Conservation (phyloP, 2,797 vertebrate species). For the Manis crassicaudata region DNA sequence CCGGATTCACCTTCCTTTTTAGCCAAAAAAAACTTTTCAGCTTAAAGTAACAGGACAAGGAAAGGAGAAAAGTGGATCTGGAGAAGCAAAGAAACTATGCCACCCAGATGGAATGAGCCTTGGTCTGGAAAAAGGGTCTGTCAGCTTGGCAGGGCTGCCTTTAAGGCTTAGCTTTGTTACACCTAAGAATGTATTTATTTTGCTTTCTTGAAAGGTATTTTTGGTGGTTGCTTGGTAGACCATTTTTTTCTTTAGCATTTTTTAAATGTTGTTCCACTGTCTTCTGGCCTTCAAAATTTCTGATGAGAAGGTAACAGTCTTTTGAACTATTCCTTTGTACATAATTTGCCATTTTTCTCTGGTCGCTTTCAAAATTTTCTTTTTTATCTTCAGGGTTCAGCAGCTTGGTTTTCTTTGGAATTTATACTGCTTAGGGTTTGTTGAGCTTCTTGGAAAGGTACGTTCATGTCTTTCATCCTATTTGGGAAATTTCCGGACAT, state of each 20-base stretch:
- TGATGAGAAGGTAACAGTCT: not conserved
- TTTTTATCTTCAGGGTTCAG: slow-evolving; percentile 3
- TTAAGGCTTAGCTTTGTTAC: not conserved
- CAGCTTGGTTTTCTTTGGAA: not conserved
- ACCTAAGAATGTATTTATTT: not conserved
- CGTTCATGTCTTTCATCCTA: not conserved
- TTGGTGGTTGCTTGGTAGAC: not conserved
- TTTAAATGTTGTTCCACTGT: not conserved
- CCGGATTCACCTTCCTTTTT: not conserved
- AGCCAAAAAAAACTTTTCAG: not conserved
- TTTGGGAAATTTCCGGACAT: not conserved
- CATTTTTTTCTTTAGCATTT: not conserved
- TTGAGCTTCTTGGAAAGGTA: not conserved
- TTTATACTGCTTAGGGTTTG: not conserved
- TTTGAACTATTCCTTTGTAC: not conserved
- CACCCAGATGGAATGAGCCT: too few species aligned
- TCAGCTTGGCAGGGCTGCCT: not conserved
- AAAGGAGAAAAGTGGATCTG: not conserved
- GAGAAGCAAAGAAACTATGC: not conserved
- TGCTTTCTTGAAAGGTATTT: slow-evolving; percentile 3
- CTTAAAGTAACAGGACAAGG: not conserved
- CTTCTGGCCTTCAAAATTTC: not conserved
- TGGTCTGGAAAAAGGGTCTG: not conserved
- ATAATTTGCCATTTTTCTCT: not conserved
- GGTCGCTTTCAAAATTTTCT: slow-evolving; percentile 16